phyloP scores from a whole-genome alignment of 1,140 invertebrate species.

The Geopemphigus sp. region DNA sequence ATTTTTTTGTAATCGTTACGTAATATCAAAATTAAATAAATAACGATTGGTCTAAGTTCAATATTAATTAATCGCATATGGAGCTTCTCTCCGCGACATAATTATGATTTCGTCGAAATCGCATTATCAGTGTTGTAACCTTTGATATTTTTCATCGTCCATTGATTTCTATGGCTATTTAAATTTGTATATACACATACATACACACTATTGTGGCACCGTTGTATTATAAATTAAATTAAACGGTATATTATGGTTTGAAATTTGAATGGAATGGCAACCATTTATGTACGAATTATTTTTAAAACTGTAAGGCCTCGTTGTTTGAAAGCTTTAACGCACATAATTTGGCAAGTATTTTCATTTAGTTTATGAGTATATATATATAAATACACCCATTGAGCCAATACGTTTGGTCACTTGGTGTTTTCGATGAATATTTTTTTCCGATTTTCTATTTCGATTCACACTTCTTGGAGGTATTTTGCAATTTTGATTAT shows the following conservation, averaged over 20 bases:
- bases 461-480: not conserved
- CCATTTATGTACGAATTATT: constrained; percentile 40
- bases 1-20: not conserved
- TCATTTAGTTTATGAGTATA: constrained; percentile 31
- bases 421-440: constrained; percentile 1
- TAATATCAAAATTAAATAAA: not conserved
- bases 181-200: not conserved
- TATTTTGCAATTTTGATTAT: not conserved
- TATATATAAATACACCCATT: constrained; percentile 13
- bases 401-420: not conserved
- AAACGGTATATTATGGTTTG: not conserved
- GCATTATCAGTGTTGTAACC: not conserved
- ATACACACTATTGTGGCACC: not conserved
- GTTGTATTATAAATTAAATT: constrained; percentile 21
- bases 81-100: not conserved
- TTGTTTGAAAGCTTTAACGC: constrained; percentile 10
- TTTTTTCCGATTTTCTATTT: constrained; percentile 10
- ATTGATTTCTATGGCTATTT: not conserved
- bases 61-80: not conserved
- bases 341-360: constrained; percentile 41
- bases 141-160: not conserved
- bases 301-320: constrained; percentile 26
- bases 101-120: constrained; percentile 15
- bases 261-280: constrained; percentile 31
- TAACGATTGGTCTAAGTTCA: not conserved